Conservation (phyloP, 2,888 invertebrate species). For the Osedax fenrisi region DNA sequence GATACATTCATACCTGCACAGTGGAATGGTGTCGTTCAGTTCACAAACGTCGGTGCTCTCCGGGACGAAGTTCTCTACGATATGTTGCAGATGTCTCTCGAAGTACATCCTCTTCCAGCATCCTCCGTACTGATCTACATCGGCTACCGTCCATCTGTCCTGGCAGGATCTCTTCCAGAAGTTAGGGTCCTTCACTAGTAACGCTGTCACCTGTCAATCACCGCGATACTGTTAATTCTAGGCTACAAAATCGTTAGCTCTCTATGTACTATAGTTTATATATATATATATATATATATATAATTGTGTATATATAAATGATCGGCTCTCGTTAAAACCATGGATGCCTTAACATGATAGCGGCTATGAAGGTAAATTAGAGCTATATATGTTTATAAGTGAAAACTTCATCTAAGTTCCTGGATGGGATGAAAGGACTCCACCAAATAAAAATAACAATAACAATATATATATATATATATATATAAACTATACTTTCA, state of each 20-base stretch:
- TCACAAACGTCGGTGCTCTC: constrained; percentile 44
- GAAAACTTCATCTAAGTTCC: no score
- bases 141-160: constrained; percentile 48
- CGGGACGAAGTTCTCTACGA: constrained; percentile 50
- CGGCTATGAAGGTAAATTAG: no score
- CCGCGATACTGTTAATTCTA: no score
- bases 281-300: background rate
- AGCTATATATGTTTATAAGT: no score
- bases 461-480: no score
- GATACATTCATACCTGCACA: constrained; percentile 36
- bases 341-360: no score
- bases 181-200: constrained; percentile 48
- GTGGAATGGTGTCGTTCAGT: constrained; percentile 43
- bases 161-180: constrained; percentile 50
- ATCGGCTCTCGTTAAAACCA: no score
- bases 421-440: no score
- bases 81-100: constrained; percentile 48
- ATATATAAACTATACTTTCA: no score
- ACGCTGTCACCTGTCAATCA: constrained; percentile 46
- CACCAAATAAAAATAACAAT: no score
- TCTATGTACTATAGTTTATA: no score
- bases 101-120: constrained; percentile 51
- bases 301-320: background rate
- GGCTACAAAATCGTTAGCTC: no score
- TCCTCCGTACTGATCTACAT: constrained; percentile 45